Evolutionary conservation across 2,888 invertebrate species (phyloP).

Genomic region (Clistopyga incitator): DNA sequence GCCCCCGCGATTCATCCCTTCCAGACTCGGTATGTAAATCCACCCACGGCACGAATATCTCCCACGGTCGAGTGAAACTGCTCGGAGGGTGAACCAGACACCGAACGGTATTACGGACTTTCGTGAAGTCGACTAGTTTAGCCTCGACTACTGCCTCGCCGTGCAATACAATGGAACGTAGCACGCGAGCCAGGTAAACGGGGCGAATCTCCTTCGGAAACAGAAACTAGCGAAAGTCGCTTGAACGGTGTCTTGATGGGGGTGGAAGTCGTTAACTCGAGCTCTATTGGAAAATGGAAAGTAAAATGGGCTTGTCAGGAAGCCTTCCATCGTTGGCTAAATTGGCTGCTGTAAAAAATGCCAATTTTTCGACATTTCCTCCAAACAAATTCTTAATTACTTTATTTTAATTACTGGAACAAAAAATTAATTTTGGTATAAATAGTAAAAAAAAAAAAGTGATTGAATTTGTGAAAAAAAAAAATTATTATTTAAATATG

Average conservation of each 20-base stretch:
- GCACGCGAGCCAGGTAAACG: constrained; percentile 10
- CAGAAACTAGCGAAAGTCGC: constrained; percentile 19
- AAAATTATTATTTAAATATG: too few relatives aligned
- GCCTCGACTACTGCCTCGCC: constrained; percentile 43
- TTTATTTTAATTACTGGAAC: too few relatives aligned
- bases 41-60: constrained; percentile 46
- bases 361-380: too few relatives aligned
- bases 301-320: constrained; percentile 12
- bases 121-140: constrained; percentile 54
- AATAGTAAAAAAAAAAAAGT: too few relatives aligned
- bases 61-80: constrained; percentile 31
- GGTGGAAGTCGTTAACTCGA: constrained; percentile 43
- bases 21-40: constrained; percentile 60
- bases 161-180: constrained; percentile 46
- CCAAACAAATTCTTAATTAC: too few relatives aligned
- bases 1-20: constrained; percentile 36
- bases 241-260: constrained; percentile 30
- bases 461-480: too few relatives aligned
- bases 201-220: not conserved
- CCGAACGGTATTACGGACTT: constrained; percentile 43
- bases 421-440: too few relatives aligned
- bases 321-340: not conserved
- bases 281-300: constrained; percentile 29
- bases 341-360: not conserved
- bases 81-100: constrained; percentile 33